Evolutionary conservation across 2,888 invertebrate species (phyloP).

Genomic region (Cephus nigrinus): DNA sequence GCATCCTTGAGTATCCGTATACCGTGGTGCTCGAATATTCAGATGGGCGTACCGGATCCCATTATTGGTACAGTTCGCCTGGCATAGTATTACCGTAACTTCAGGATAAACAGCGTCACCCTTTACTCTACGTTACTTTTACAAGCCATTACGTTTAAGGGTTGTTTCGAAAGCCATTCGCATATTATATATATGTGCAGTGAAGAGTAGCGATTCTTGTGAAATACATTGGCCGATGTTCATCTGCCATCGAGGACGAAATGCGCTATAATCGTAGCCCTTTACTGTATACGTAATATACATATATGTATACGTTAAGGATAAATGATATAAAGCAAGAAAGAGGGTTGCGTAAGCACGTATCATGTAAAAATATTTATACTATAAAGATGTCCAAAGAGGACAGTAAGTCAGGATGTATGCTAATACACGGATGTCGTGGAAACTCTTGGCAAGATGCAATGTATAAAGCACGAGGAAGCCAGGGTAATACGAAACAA

Average conservation of each 20-base stretch:
- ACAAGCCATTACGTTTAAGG: not conserved
- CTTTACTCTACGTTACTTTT: not conserved
- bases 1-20: not conserved
- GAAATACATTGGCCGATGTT: not conserved
- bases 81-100: not conserved
- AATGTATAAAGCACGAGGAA: not conserved
- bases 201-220: not conserved
- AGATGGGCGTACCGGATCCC: not conserved
- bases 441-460: not conserved
- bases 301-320: not conserved
- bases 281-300: not conserved
- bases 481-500: slow-evolving; percentile 18
- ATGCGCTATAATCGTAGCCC: not conserved
- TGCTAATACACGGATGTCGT: not conserved
- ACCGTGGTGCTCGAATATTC: not conserved
- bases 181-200: not conserved
- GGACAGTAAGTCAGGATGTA: not conserved
- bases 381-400: not conserved
- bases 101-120: not conserved
- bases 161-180: not conserved
- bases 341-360: not conserved
- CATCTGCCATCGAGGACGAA: not conserved
- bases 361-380: not conserved
- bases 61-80: not conserved
- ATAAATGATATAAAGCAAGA: not conserved